Base-by-base conservation (phyloP, 2,888 invertebrate genomes). In the Blera fallax region DNA sequence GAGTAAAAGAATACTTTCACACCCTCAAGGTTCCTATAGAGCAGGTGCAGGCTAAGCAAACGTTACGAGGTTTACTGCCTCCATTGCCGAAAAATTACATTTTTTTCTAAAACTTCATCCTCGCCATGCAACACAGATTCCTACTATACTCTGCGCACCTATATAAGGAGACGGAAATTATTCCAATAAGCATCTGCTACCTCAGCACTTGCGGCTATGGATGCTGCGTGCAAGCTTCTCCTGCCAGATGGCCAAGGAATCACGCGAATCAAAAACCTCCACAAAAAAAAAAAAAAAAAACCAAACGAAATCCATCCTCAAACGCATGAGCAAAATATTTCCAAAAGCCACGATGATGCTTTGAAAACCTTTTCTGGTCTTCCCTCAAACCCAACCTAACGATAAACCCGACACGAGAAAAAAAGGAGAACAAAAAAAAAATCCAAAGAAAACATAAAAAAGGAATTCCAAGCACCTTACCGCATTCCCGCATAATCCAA, bases 401-500 rank as follows among this genome's bases (percentile, higher is more conserved):
- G 27, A 70, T 64, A 64, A 70, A 34, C 3, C 29, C 24, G 21
- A 50, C 69, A 62, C 48, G 37, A 16, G n/a, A 32, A 21, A 58
- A 50, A 50, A 8, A 52, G 16, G 24, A 43, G 37, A 18, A 67
- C 60, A 52, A 50, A 56, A 37, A 62, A 62, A 69, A 62, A 50
- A 21, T 58, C 10, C 24, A 72, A 78, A 72, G 78, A 80, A 81
- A 72, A 85, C 81, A 85, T 85, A 81, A 85, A 85, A 81, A 85
- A 85, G 85, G 85, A 85, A 85, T 85, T 85, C 85, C 85, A 85
- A 85, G 85, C 85, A 85, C 85, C 85, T 81, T 85, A 76, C 85
- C 85, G 81, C 85, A 85, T 85, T 85, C 85, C 85, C 85, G 85
- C 85, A 85, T 85, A 85, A 85, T 85, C 72, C 85, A 77, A 77